Percentiles rank a stretch among this genome's conserved stretches.
Evolutionary conservation across 35 echinoderm and acorn worm species (phyloP).

Genomic region (Heliocidaris tuberculata): DNA sequence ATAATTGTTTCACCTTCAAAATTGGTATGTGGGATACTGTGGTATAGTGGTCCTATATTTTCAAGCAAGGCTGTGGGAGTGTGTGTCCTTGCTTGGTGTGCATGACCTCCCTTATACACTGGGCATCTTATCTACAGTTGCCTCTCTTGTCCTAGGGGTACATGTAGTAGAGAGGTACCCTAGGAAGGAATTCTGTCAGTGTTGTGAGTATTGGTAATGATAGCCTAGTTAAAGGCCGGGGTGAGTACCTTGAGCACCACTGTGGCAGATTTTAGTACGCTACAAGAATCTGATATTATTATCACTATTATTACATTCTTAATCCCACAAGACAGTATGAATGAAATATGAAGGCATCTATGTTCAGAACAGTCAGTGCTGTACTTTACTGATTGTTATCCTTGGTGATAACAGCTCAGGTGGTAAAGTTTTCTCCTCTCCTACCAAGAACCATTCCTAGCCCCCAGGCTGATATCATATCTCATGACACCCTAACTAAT

Average conservation of each 20-base stretch:
- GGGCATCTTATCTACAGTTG: neutral
- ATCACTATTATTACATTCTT: neutral
- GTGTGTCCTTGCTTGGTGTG: neutral
- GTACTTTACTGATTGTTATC: neutral
- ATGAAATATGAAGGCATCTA: neutral
- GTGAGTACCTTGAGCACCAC: neutral
- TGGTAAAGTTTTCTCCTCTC: neutral
- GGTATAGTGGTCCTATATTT: neutral
- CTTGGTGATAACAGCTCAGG: constrained; percentile 5
- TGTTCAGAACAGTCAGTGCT: neutral
- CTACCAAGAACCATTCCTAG: neutral
- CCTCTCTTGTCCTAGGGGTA: neutral
- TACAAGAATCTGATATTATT: neutral
- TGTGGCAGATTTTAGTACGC: neutral
- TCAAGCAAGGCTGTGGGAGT: neutral
- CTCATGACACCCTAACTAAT: constrained; percentile 19
- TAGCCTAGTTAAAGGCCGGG: neutral
- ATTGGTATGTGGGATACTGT: neutral
- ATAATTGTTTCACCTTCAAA: neutral
- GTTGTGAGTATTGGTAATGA: neutral
- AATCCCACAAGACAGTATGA: neutral
- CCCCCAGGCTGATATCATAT: neutral
- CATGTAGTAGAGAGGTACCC: neutral
- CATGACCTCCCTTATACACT: neutral
- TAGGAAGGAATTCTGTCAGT: neutral